Percentiles rank a stretch among this genome's conserved stretches.
These are phyloP conservation scores for Lepetodrilus schrolli DNA, from an alignment of 2,888 invertebrate species.

Conservation along the genomic window DNA sequence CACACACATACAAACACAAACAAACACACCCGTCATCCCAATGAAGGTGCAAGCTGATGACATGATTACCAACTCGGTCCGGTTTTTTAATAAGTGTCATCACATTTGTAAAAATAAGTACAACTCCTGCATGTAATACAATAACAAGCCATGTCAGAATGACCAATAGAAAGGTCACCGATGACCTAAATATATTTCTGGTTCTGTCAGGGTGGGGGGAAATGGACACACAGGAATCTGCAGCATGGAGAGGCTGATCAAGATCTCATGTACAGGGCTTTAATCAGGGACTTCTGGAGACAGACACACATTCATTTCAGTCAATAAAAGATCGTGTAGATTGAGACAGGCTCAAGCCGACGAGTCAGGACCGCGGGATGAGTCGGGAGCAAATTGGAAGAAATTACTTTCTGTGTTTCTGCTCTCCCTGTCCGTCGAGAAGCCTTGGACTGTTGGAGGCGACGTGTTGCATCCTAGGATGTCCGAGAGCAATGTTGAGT, in stretches of 20 bases:
- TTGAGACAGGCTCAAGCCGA: slow-evolving; percentile 1
- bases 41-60: too few relatives aligned
- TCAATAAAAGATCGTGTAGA: slow-evolving; percentile 24
- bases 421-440: not conserved
- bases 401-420: slow-evolving; percentile 20
- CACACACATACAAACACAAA: too few relatives aligned
- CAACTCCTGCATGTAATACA: not conserved
- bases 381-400: slow-evolving; percentile 16
- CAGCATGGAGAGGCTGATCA: too few relatives aligned
- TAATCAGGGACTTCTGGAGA: slow-evolving; percentile 19
- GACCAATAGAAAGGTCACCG: not conserved
- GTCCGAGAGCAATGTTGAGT: not conserved
- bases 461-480: not conserved
- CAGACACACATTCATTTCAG: slow-evolving; percentile 4
- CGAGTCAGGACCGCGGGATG: not conserved
- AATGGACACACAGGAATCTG: not conserved
- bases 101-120: too few relatives aligned
- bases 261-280: not conserved
- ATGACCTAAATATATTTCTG: not conserved
- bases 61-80: too few relatives aligned
- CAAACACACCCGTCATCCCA: too few relatives aligned
- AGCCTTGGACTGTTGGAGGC: not conserved
- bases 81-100: too few relatives aligned
- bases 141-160: not conserved
- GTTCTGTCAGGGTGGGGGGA: not conserved